These are phyloP conservation scores for Macrophya annulata DNA, from an alignment of 2,888 invertebrate species.

Conservation along the genomic window DNA sequence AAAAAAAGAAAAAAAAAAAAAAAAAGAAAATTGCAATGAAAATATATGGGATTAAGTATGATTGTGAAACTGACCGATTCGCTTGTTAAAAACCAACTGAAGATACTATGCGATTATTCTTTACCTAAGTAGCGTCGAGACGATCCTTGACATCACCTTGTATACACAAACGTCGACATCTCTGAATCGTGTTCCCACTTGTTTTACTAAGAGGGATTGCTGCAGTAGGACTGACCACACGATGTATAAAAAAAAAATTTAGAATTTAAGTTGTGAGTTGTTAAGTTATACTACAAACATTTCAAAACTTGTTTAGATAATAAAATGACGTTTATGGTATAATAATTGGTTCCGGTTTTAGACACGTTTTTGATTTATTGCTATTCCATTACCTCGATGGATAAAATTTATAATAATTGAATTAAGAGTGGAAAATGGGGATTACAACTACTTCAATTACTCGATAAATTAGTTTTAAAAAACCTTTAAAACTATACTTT, in stretches of 20 bases:
- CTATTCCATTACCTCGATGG: not conserved
- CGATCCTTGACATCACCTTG: constrained; percentile 1
- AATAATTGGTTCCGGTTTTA: not conserved
- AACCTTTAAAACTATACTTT: not conserved
- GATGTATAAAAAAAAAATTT: not conserved
- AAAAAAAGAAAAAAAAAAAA: too few relatives aligned
- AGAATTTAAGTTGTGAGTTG: not conserved
- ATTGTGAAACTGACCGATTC: constrained; percentile 30
- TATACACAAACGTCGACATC: constrained; percentile 16
- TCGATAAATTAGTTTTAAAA: not conserved
- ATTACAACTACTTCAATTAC: not conserved
- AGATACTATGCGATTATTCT: not conserved
- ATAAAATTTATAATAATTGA: not conserved
- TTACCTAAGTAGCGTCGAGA: not conserved
- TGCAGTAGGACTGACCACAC: not conserved
- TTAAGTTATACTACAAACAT: constrained; percentile 14
- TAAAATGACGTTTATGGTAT: not conserved
- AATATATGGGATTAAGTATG: not conserved
- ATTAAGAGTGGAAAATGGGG: not conserved
- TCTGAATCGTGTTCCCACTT: constrained; percentile 47
- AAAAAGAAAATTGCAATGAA: too few relatives aligned
- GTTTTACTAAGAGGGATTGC: constrained; percentile 33
- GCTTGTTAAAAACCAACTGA: not conserved
- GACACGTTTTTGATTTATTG: not conserved
- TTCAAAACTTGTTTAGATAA: not conserved